Evolutionary conservation across 2,113 vertebrate species (phyloP), one percentile per base, ranked within the genome.

Genomic region (Zonotrichia leucophrys): DNA sequence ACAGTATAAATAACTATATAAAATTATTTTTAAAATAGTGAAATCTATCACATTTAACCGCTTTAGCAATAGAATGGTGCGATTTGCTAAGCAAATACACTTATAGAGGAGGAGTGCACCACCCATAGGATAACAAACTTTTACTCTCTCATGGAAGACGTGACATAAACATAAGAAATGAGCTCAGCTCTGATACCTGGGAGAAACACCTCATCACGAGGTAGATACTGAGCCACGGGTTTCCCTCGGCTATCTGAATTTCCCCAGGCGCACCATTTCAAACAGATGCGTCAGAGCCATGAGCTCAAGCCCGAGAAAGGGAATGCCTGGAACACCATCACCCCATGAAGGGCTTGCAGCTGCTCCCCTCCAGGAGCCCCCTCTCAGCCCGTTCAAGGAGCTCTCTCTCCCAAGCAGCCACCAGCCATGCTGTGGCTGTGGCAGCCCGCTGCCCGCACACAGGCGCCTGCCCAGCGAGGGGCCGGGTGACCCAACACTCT

Each of bases 251-350:
- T 33, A 78, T 2, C 39, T 15, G 16, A 62, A 30, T 15, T 53
- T 79, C 30, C 31, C 55, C 50, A 72, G 50, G 47, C 31, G 41
- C 37, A 15, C n/a, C 9, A 73, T 21, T 83, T 64, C 69, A 53
- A 41, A n/a, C 3, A 35, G 58, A 13, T 46, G 41, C 2, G 0
- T 3, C 68, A 53, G 39, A 33, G 28, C 42, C 10, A 1, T 0
- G 0, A 87, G 58, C 56, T 82, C 24, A 25, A 52, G 67, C 33
- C 23, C 9, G 1, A 21, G 5, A n/a, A 60, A 31, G 0, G 0
- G 53, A 66, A 44, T 9, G 27, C 59, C 70, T 1, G 1, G 25
- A 67, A 49, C 12, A 17, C 8, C 8, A 6, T 1, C 22, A 17
- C 12, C 22, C 22, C 12, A 5, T 0, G 2, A 55, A 74, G 28